Base-by-base conservation (phyloP, 1,140 invertebrate genomes). In the Venustaconcha ellipsiformis region DNA sequence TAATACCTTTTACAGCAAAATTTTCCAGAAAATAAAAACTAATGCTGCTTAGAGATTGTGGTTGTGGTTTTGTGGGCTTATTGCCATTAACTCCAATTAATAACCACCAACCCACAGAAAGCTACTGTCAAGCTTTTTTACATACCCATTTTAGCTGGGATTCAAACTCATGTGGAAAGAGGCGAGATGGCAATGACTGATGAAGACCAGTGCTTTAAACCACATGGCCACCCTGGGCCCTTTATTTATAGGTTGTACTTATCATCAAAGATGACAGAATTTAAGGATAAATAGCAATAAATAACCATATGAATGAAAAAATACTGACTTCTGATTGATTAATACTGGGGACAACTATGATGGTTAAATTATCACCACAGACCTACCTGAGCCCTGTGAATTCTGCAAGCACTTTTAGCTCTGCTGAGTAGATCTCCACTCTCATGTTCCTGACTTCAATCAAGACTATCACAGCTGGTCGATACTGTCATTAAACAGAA, bases 351-450 rank as follows among this genome's bases (percentile, higher is more conserved):
- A 68, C 8, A 68, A 17, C n/a, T 2, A 18, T 48, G 56, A 48
- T 17, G 55, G 6, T 18, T 1, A 68, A n/a, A 6, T 56, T 48
- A 17, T 37, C 1, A 8, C 55, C 8, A 5, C 15, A 17, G 17
- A 26, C 37, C 1, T 59, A 70, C 74, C 74, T 76, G 14, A 76
- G 57, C 60, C 75, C 75, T 15, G 75, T 71, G 60, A 76, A 76
- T 58, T 76, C 69, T 55, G 75, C 75, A 72, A 66, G 72, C 68
- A 76, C 60, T 57, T 66, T 70, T 15, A 76, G 68, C 14, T 23
- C 20, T 26, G 68, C 75, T 55, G 68, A 55, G 63, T 76, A 76
- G 17, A 76, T 64, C 23, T 76, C 67, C 60, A 70, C 75, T 67
- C 67, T 70, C 57, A 57, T 71, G 62, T 65, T 76, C 64, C 71